Base-by-base conservation (phyloP, 1,140 invertebrate species). In the Dysdera silvatica region DNA sequence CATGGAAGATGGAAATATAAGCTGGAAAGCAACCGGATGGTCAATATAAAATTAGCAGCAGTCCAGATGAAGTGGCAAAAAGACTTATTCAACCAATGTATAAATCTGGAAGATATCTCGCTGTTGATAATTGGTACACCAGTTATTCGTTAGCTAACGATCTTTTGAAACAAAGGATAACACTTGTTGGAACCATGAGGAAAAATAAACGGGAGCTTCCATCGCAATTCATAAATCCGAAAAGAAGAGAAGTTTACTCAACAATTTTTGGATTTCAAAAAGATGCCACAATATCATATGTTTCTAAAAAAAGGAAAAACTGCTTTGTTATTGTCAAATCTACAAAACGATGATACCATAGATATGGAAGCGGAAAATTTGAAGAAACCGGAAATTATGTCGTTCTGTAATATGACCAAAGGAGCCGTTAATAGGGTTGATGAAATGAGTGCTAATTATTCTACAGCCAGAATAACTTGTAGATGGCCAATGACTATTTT, bases 371-470 rank as follows among this genome's bases (percentile, higher is more conserved):
- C 26, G 54, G 52, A 67, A 29, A 32, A 59, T 35, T 24, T 18
- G 29, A 65, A 66, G 28, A 78, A 77, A 67, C 73, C 75, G 40
- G 68, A 77, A 29, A 76, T 80, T 37, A 72, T 78, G 51, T 29
- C 65, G 10, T 70, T 70, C 51, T 80, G 79, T 67, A 78, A 77
- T 67, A 59, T 56, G 29, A 75, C 73, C 2, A 80, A 80, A 73
- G 73, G 74, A 35, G 78, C 74, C 31, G 77, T 79, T 3, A 77
- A 80, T 63, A 71, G 66, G 6, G 56, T 79, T n/a, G 75, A 80
- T 61, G 69, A 78, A 61, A 73, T 79, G 71, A 73, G 70, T 59
- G 68, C 70, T 12, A 67, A 61, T 20, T 73, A 74, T 61, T 71
- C 72, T 45, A 61, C 57, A 53, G 45, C 68, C 26, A 61, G 77